Base-by-base conservation (phyloP, 2,888 invertebrate species). In the Sarcophaga caerulescens region DNA sequence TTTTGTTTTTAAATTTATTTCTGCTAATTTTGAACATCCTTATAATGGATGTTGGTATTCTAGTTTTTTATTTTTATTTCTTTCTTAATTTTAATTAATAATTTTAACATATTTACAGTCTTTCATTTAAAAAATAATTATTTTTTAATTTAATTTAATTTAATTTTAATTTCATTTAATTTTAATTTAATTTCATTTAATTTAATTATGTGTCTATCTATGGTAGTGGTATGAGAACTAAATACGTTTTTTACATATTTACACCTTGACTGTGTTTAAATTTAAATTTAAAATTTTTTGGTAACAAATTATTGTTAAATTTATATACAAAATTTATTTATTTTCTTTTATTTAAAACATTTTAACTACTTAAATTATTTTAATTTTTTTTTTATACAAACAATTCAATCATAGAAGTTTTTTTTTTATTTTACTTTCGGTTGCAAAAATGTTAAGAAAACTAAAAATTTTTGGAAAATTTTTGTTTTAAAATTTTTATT, bases 101-200 rank as follows among this genome's bases (percentile, higher is more conserved):
- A 23, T 82, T 85, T 52, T 66, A 84, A 86, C 81, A 84, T 86
- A 86, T 86, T 81, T 86, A 86, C 86, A 86, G 84, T 86, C 80
- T 85, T 76, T 63, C 14, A 65, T 79, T 76, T 68, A 35, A 74
- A 73, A 77, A 85, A 63, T 81, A 85, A 52, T 73, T 79, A 12
- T 25, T 25, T 23, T 23, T 23, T 23, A 23, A 23, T 23, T 2
- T n/a, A n/a, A 23, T 23, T 25, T 25, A 25, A 25, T 25, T 25
- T 25, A 25, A 25, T 5, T 25, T 25, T 25, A 25, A 25, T 25
- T 4, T 25, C 25, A 25, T 25, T 25, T 25, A 25, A 4, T 25
- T 25, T 25, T 62, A 17, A 78, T 68, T 70, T 75, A 35, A 71
- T 57, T 85, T 65, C 57, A n/a, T n/a, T n/a, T n/a, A n/a, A 81